Percentiles rank a stretch among this genome's conserved stretches.
These are phyloP conservation scores for Leucopsar rothschildi DNA, from an alignment of 2,113 vertebrate genomes.

Conservation along the genomic window DNA sequence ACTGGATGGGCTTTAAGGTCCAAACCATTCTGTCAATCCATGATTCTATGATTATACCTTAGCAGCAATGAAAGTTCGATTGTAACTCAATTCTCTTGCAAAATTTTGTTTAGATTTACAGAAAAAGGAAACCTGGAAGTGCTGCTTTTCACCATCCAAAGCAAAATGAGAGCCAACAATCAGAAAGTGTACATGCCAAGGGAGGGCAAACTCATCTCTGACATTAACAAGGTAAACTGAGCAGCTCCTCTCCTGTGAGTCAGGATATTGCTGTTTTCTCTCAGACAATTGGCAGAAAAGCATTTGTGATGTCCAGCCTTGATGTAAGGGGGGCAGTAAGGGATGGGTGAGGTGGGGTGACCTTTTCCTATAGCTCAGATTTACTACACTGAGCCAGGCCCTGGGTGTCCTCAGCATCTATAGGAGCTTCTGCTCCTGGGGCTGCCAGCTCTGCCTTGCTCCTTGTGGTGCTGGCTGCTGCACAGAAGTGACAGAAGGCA, in stretches of 20 bases:
- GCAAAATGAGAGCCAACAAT: slow-evolving; percentile 98
- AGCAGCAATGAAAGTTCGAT: not conserved
- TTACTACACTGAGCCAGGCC: not conserved
- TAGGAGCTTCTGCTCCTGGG: not conserved
- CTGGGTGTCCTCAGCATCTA: not conserved
- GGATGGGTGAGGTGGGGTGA: not conserved
- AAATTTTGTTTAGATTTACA: slow-evolving; percentile 83
- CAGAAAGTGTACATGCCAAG: slow-evolving; percentile 98
- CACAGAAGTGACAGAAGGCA: not conserved
- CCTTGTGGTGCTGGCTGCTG: not conserved
- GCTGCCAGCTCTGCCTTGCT: not conserved
- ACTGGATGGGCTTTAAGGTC: not conserved
- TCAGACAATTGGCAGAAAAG: not conserved
- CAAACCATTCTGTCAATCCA: not conserved
- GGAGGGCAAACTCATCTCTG: slow-evolving; percentile 96
- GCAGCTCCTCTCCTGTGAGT: not conserved
- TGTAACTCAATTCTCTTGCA: not conserved
- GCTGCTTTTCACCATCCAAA: slow-evolving; percentile 96
- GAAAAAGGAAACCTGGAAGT: slow-evolving; percentile 98
- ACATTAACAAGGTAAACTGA: slow-evolving; percentile 90
- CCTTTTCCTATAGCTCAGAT: rapidly evolving
- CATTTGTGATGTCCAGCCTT: not conserved
- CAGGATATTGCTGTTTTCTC: not conserved
- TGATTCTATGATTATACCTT: not conserved
- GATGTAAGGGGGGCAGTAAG: not conserved